Percentiles rank a stretch among this genome's conserved stretches.
phyloP scores from a whole-genome alignment of 2,113 vertebrate species.

The Melanostigma gelatinosum region DNA sequence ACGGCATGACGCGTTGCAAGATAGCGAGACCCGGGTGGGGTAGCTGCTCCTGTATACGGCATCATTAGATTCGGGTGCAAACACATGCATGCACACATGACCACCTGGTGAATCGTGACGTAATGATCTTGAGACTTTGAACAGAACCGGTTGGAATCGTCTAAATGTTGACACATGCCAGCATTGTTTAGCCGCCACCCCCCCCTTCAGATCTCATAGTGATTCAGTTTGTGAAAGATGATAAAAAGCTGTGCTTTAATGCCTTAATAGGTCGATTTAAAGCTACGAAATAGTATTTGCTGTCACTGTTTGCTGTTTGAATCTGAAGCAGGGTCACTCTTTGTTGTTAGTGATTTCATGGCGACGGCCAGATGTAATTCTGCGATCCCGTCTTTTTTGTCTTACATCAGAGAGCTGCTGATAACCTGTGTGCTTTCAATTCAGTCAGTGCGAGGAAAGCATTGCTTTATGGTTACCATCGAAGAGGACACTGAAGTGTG shows the following conservation, averaged over 20 bases:
- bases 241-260: background rate
- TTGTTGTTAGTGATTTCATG: background rate
- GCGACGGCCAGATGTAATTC: background rate
- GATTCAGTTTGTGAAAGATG: background rate
- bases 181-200: background rate
- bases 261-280: background rate
- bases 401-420: background rate
- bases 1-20: slow-evolving; percentile 36
- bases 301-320: background rate
- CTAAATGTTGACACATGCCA: background rate
- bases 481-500: background rate
- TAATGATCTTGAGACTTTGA: background rate
- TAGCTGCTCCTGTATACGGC: slow-evolving; percentile 12
- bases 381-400: background rate
- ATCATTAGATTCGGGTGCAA: slow-evolving; percentile 21
- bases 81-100: slow-evolving; percentile 14
- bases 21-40: slow-evolving; percentile 35
- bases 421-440: slow-evolving; percentile 1
- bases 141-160: background rate
- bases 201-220: background rate
- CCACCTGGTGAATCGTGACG: background rate
- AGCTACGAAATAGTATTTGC: background rate
- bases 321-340: background rate
- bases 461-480: background rate
- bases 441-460: background rate